A percentile compares a stretch with the other conserved stretches of the same genome.
phyloP scores from a whole-genome alignment of 2,888 invertebrate genomes.

The Deroplatys truncata region DNA sequence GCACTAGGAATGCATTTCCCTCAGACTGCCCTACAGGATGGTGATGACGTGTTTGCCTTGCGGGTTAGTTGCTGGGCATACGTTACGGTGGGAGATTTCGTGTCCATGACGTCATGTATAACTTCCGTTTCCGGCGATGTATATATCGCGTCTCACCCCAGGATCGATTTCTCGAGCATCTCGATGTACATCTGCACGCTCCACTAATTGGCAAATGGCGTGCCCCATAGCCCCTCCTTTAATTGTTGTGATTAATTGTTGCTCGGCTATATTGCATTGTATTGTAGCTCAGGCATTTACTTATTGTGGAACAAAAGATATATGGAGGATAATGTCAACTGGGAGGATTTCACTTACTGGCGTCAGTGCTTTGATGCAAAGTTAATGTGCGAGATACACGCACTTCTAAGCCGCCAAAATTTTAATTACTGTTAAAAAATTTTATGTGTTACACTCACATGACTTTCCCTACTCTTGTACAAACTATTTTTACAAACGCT shows the following conservation, averaged over 20 bases:
- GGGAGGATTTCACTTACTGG: no score
- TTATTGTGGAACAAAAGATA: not conserved
- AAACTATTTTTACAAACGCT: no score
- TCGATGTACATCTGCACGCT: not conserved
- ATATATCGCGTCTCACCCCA: not conserved
- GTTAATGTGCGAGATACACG: no score
- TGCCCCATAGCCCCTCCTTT: not conserved
- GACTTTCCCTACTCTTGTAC: no score
- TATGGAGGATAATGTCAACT: no score
- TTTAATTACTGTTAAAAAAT: no score
- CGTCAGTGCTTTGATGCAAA: no score
- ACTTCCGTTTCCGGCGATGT: not conserved
- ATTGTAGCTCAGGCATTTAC: not conserved
- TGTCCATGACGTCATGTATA: not conserved
- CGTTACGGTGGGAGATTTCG: not conserved
- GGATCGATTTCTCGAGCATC: not conserved
- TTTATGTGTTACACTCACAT: no score
- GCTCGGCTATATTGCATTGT: not conserved
- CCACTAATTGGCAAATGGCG: not conserved
- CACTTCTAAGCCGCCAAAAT: no score
- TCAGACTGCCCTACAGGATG: not conserved
- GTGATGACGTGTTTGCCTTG: not conserved
- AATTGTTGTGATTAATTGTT: not conserved
- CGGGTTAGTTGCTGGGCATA: not conserved
- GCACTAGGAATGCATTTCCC: not conserved